A percentile compares a stretch with the other conserved stretches of the same genome.
These are phyloP conservation scores for Platyscapa corneri DNA, from an alignment of 1,140 invertebrate genomes.

Conservation along the genomic window DNA sequence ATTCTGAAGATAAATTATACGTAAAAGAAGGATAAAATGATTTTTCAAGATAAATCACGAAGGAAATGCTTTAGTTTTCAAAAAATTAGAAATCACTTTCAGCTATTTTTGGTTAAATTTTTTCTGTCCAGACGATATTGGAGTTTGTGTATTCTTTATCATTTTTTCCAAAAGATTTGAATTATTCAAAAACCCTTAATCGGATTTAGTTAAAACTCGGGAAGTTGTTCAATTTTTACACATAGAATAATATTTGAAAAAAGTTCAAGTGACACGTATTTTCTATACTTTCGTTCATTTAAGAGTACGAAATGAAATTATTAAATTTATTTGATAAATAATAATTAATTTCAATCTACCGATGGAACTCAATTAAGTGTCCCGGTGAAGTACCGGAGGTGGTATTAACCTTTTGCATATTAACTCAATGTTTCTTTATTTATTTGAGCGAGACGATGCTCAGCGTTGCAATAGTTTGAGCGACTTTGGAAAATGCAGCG, in stretches of 20 bases:
- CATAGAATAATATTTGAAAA: neutral
- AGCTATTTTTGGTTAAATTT: neutral
- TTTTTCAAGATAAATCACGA: neutral
- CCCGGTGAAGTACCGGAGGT: too few relatives aligned
- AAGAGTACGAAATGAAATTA: too few relatives aligned
- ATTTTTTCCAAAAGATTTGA: neutral
- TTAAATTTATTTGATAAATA: too few relatives aligned
- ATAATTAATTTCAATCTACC: too few relatives aligned
- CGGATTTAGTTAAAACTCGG: neutral
- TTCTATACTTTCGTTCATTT: too few relatives aligned
- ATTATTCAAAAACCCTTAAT: conserved; percentile 14
- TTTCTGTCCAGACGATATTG: neutral
- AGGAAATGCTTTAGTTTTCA: neutral
- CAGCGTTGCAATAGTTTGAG: too few relatives aligned
- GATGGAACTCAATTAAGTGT: too few relatives aligned
- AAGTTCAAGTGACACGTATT: neutral
- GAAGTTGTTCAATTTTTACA: neutral
- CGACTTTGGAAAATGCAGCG: too few relatives aligned
- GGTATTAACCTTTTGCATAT: too few relatives aligned
- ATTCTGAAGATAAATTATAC: neutral
- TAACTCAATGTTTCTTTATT: too few relatives aligned
- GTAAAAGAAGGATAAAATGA: neutral
- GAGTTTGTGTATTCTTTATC: neutral
- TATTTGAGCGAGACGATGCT: too few relatives aligned
- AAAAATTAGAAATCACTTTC: neutral